phyloP scores from a whole-genome alignment of 2,888 invertebrate genomes.

The Dyspetes luteomarginatus region DNA sequence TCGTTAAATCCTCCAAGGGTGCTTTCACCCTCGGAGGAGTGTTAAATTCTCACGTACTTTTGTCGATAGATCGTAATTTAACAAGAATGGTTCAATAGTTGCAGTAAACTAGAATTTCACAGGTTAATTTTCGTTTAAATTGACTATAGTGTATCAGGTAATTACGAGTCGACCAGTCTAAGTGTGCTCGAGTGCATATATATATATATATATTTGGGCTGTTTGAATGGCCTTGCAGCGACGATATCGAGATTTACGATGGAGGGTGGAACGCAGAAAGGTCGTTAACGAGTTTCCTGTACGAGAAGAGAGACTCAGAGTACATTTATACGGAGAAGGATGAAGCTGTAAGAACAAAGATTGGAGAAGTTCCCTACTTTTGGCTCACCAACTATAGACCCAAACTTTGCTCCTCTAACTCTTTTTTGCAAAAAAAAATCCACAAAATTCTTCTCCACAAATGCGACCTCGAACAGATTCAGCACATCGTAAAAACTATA shows the following conservation, averaged over 20 bases:
- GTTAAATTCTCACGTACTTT: constrained; percentile 21
- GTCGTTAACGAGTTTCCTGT: constrained; percentile 63
- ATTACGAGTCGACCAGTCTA: constrained; percentile 68
- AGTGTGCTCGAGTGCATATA: not conserved
- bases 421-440: too few species aligned
- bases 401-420: too few species aligned
- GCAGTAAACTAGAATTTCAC: constrained; percentile 63
- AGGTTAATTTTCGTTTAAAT: constrained; percentile 60
- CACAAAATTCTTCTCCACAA: too few species aligned
- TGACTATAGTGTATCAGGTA: constrained; percentile 70
- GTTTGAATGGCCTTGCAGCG: constrained; percentile 62
- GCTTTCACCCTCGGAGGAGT: not conserved
- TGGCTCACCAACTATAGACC: not conserved
- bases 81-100: constrained; percentile 57
- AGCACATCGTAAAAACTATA: too few species aligned
- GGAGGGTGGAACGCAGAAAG: constrained; percentile 56
- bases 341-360: constrained; percentile 52
- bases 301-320: constrained; percentile 19
- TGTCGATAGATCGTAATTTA: constrained; percentile 44
- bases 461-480: too few species aligned
- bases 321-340: constrained; percentile 22
- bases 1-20: constrained; percentile 8
- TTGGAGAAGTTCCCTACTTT: constrained; percentile 51
- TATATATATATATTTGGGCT: not conserved
- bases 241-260: constrained; percentile 76